These are phyloP conservation scores for Pyrgilauda ruficollis DNA, from an alignment of 2,113 vertebrate genomes.

Conservation along the genomic window DNA sequence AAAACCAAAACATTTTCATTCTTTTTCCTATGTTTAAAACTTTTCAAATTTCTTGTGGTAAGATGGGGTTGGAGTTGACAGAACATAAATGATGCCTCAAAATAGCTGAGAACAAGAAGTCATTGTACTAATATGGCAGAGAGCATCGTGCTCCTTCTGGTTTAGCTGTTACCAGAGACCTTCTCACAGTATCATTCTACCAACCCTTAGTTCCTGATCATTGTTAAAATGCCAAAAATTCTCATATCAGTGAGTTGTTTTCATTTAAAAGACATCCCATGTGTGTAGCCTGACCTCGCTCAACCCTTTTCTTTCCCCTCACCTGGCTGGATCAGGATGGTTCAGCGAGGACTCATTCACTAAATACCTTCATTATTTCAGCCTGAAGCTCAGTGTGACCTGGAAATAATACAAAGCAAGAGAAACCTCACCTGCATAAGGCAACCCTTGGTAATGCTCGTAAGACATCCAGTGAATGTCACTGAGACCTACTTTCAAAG, in stretches of 20 bases:
- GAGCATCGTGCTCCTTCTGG: background rate
- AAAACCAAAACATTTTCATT: background rate
- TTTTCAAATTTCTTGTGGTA: background rate
- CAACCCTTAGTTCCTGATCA: background rate
- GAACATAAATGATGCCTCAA: background rate
- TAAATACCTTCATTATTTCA: background rate
- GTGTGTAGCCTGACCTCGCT: background rate
- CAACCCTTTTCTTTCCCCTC: background rate
- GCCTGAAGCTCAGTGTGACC: background rate
- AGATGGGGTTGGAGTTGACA: background rate
- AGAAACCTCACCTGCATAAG: background rate
- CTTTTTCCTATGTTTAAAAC: background rate
- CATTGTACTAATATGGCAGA: background rate
- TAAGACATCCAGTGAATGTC: too few species aligned
- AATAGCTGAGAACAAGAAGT: background rate
- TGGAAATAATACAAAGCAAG: background rate
- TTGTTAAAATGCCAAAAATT: background rate
- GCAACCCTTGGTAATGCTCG: background rate
- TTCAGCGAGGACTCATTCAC: accelerated
- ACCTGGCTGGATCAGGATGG: background rate
- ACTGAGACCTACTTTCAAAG: background rate
- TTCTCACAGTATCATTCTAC: background rate
- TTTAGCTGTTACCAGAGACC: background rate
- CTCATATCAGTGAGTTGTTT: background rate
- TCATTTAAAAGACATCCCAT: background rate